These are phyloP conservation scores for Anthonomus grandis DNA, from an alignment of 1,140 invertebrate genomes.

Conservation along the genomic window DNA sequence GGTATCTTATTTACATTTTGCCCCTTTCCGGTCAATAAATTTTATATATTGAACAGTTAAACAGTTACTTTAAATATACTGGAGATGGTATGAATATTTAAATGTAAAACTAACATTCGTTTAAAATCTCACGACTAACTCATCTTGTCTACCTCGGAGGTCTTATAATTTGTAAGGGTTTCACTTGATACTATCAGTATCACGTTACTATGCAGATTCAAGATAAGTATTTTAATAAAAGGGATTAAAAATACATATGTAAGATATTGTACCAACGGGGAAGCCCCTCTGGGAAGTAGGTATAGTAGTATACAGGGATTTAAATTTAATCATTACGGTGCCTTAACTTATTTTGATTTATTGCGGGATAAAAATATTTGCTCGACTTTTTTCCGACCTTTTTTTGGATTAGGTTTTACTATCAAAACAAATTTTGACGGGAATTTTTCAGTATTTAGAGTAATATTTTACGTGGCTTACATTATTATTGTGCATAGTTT, in stretches of 20 bases:
- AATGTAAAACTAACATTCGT: slow-evolving; percentile 32
- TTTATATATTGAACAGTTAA: slow-evolving; percentile 17
- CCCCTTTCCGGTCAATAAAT: slow-evolving; percentile 31
- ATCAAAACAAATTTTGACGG: slow-evolving; percentile 18
- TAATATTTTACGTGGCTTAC: background rate
- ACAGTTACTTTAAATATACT: slow-evolving; percentile 1
- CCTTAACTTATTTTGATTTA: slow-evolving; percentile 43
- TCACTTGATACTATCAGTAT: slow-evolving; percentile 42
- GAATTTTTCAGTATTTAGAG: slow-evolving; percentile 7
- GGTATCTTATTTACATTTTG: slow-evolving; percentile 28
- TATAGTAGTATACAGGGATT: slow-evolving; percentile 38
- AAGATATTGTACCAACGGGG: slow-evolving; percentile 30
- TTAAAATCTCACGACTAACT: slow-evolving; percentile 30
- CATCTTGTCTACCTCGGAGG: no score
- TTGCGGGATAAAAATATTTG: slow-evolving; percentile 26
- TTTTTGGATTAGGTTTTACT: slow-evolving; percentile 6
- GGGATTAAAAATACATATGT: slow-evolving; percentile 42
- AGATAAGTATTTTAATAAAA: slow-evolving; percentile 40
- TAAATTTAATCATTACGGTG: slow-evolving; percentile 35
- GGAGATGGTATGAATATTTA: slow-evolving; percentile 28
- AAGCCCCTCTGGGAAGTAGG: slow-evolving; percentile 34
- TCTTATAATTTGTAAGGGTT: slow-evolving; percentile 35
- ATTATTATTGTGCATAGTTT: background rate
- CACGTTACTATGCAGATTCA: slow-evolving; percentile 40
- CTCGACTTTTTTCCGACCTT: slow-evolving; percentile 8